These are phyloP conservation scores for Indicator maculatus DNA, from an alignment of 2,113 vertebrate species.

Conservation along the genomic window DNA sequence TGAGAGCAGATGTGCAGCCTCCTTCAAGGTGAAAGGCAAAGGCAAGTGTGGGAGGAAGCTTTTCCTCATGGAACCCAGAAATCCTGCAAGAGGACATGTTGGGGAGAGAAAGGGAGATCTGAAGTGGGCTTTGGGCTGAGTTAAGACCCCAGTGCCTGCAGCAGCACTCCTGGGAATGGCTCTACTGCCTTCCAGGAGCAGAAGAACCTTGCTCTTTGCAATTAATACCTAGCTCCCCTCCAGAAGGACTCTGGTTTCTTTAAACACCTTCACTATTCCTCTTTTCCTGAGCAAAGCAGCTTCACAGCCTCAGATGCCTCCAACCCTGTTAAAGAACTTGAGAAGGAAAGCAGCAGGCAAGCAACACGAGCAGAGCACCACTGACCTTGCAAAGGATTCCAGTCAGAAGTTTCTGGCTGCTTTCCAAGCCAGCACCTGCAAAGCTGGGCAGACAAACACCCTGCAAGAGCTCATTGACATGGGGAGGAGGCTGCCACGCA, in stretches of 20 bases:
- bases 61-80: too few relatives aligned
- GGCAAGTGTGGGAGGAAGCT: too few relatives aligned
- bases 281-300: not conserved
- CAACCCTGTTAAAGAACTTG: not conserved
- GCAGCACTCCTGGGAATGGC: too few relatives aligned
- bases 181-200: too few relatives aligned
- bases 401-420: not conserved
- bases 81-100: too few relatives aligned
- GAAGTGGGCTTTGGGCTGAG: too few relatives aligned
- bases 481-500: not conserved
- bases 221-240: not conserved
- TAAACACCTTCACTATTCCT: not conserved
- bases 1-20: too few relatives aligned
- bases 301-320: not conserved
- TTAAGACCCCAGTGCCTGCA: too few relatives aligned
- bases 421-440: not conserved
- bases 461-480: not conserved
- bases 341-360: not conserved
- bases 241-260: not conserved
- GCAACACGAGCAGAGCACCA: not conserved
- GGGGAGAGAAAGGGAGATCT: too few relatives aligned
- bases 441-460: not conserved
- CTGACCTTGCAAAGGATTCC: not conserved
- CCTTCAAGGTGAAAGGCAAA: too few relatives aligned
- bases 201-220: not conserved